Conservation (phyloP, 2,113 vertebrate species). For the Philantomba maxwellii region DNA sequence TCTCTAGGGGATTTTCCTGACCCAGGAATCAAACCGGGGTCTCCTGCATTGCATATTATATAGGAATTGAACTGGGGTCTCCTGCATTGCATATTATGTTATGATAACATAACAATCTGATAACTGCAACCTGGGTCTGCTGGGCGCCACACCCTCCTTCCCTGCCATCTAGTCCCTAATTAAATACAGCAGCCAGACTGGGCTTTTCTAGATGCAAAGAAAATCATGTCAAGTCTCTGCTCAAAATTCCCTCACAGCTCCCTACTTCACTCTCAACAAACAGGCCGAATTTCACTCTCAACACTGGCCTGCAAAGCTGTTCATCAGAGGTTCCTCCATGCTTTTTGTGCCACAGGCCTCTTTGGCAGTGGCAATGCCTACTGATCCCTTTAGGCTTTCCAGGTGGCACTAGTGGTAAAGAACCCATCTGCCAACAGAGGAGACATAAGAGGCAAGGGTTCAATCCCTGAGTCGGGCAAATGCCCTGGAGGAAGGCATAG, state of each 20-base stretch:
- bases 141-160: not conserved
- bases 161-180: not conserved
- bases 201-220: slow-evolving; percentile 3
- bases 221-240: not conserved
- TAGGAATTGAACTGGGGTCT: not conserved
- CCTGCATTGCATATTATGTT: not conserved
- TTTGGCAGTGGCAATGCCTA: not conserved
- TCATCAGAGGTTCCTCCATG: not conserved
- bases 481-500: not conserved
- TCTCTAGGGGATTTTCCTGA: not conserved
- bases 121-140: not conserved
- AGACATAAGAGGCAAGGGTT: not conserved
- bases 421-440: not conserved
- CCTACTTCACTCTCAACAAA: not conserved
- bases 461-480: not conserved
- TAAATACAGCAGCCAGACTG: not conserved
- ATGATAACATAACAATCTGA: not conserved
- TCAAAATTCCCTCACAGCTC: not conserved
- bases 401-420: not conserved
- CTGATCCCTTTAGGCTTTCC: not conserved
- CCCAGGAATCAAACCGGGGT: not conserved
- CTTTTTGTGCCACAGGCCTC: not conserved
- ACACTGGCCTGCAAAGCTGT: not conserved
- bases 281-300: not conserved
- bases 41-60: not conserved